These are phyloP conservation scores for Melolontha melolontha DNA, from an alignment of 2,888 invertebrate genomes.

Conservation along the genomic window DNA sequence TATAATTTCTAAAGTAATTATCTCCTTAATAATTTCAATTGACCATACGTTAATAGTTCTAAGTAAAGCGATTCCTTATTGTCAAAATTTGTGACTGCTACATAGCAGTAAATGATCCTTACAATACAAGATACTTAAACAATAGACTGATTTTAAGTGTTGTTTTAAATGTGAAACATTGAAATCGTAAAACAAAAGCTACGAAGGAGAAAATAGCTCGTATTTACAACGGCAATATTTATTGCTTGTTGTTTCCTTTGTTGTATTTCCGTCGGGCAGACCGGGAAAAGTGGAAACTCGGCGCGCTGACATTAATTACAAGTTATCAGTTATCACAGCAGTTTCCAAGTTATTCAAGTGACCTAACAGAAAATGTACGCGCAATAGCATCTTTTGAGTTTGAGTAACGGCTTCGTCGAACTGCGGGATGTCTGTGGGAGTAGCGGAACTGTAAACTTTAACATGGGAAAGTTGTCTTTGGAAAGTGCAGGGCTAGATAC, in stretches of 20 bases:
- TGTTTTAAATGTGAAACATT: background rate
- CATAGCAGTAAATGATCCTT: too few relatives aligned
- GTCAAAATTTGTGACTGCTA: too few relatives aligned
- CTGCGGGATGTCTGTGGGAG: constrained; percentile 9
- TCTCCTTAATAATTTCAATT: too few relatives aligned
- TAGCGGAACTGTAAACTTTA: constrained; percentile 9
- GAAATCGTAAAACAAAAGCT: constrained; percentile 15
- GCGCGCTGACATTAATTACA: constrained; percentile 50
- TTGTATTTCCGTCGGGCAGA: constrained; percentile 11
- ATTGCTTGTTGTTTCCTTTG: constrained; percentile 26
- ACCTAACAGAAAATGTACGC: constrained; percentile 38
- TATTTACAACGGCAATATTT: constrained; percentile 21
- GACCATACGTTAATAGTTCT: too few relatives aligned
- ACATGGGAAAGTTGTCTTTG: constrained; percentile 1
- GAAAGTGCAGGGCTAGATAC: too few relatives aligned
- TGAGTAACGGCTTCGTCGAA: constrained; percentile 12
- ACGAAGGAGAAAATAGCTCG: constrained; percentile 9
- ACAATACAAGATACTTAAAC: too few relatives aligned
- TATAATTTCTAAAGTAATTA: too few relatives aligned
- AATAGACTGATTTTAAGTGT: background rate
- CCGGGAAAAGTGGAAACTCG: constrained; percentile 14
- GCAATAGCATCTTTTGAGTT: constrained; percentile 22
- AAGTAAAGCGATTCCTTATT: too few relatives aligned
- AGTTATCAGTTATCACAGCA: constrained; percentile 47
- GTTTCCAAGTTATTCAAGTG: constrained; percentile 45